Percentiles rank a stretch among this genome's conserved stretches.
These are phyloP conservation scores for Vipera ursinii DNA, from an alignment of 2,797 vertebrate species.

Conservation along the genomic window DNA sequence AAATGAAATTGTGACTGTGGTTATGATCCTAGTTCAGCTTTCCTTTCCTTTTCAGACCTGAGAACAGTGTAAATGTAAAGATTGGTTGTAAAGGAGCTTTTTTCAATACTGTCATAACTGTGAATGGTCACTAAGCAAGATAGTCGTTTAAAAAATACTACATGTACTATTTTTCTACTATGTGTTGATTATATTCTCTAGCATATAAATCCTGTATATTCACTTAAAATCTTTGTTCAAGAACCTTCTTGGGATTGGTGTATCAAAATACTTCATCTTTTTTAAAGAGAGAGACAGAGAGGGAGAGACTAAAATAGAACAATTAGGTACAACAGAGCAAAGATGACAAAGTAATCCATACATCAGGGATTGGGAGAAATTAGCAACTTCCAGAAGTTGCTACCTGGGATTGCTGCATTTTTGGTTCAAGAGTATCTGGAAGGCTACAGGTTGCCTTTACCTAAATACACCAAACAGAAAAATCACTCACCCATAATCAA, in stretches of 20 bases:
- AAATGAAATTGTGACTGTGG: not conserved
- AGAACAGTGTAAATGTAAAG: not conserved
- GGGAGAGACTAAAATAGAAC: not conserved
- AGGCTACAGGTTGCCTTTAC: not conserved
- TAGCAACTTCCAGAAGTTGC: not conserved
- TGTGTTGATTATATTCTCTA: not conserved
- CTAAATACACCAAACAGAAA: not conserved
- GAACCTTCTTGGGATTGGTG: not conserved
- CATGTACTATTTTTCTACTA: not conserved
- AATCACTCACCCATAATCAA: conserved; percentile 88
- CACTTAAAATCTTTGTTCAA: not conserved
- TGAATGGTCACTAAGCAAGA: not conserved
- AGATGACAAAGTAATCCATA: not conserved
- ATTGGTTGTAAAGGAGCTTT: not conserved
- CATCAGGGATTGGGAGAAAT: not conserved
- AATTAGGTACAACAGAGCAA: not conserved
- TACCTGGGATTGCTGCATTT: not conserved
- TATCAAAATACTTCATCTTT: not conserved
- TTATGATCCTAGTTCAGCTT: not conserved
- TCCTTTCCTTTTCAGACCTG: not conserved
- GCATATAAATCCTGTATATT: not conserved
- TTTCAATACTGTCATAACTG: not conserved
- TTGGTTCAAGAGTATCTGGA: not conserved
- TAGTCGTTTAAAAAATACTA: not conserved
- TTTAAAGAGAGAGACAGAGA: not conserved